Evolutionary conservation across 2,888 invertebrate genomes (phyloP).

Genomic region (Chrysina gloriosa): DNA sequence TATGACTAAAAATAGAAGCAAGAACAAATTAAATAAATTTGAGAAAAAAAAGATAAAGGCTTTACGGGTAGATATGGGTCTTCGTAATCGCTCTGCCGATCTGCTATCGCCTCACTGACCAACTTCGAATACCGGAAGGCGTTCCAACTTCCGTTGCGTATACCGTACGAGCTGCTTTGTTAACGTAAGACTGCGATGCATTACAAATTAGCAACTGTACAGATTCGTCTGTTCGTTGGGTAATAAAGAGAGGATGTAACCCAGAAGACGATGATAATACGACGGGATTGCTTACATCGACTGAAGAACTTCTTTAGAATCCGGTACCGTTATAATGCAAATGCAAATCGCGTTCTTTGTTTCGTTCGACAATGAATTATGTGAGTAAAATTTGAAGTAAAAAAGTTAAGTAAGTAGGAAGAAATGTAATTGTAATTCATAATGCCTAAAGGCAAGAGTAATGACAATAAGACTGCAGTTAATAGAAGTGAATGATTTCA

Average conservation of each 20-base stretch:
- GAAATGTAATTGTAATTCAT: too few relatives aligned
- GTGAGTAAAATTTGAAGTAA: too few relatives aligned
- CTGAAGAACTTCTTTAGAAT: neutral
- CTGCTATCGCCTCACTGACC: slow-evolving; percentile 38
- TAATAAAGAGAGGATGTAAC: slow-evolving; percentile 1
- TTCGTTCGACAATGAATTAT: too few relatives aligned
- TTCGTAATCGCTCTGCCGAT: slow-evolving; percentile 22
- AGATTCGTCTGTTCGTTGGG: neutral
- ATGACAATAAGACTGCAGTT: too few relatives aligned
- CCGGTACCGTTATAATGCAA: neutral
- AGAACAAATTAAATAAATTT: neutral
- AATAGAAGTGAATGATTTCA: too few relatives aligned
- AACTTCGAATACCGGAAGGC: slow-evolving; percentile 39
- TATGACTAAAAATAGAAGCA: neutral
- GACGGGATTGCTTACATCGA: neutral
- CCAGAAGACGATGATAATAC: too few relatives aligned
- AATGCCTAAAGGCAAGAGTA: too few relatives aligned
- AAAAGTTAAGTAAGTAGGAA: too few relatives aligned
- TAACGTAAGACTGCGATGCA: slow-evolving; percentile 14
- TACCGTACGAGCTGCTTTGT: slow-evolving; percentile 30
- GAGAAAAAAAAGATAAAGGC: slow-evolving; percentile 2
- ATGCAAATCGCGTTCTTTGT: too few relatives aligned
- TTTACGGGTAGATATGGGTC: neutral
- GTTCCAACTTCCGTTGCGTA: slow-evolving; percentile 33
- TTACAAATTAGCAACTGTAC: slow-evolving; percentile 29